A percentile compares a stretch with the other conserved stretches of the same genome.
Conservation (phyloP, 2,888 invertebrate species). For the Saturnia pavonia region DNA sequence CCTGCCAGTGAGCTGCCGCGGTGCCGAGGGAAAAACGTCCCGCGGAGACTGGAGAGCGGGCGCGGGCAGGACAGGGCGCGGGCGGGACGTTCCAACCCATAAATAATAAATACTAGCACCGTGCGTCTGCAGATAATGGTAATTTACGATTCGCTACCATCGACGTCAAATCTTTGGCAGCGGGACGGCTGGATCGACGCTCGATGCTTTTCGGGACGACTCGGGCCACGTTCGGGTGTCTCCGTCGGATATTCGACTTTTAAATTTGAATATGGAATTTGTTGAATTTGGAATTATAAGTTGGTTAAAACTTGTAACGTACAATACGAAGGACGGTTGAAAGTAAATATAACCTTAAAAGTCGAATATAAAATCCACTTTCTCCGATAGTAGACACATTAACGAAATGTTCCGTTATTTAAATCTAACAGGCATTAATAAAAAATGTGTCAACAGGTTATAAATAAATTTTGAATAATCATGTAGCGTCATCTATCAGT, state of each 20-base stretch:
- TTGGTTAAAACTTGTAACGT: no score
- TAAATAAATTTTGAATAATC: neutral
- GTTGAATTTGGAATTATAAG: no score
- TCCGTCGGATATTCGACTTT: constrained; percentile 26
- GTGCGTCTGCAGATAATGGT: constrained; percentile 81
- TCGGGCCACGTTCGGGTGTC: constrained; percentile 30
- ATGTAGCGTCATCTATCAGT: constrained; percentile 15
- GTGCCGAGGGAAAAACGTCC: constrained; percentile 65
- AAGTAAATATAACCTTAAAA: no score
- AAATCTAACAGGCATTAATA: no score
- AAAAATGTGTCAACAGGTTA: neutral
- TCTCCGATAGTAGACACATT: no score
- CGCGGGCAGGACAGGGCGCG: neutral
- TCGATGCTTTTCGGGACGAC: constrained; percentile 44
- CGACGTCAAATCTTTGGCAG: constrained; percentile 76
- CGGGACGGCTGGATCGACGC: constrained; percentile 61
- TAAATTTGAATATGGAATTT: constrained; percentile 25
- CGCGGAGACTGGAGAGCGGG: constrained; percentile 50
- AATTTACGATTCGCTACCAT: constrained; percentile 76
- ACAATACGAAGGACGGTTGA: no score
- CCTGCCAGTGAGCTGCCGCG: constrained; percentile 21
- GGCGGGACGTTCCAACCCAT: constrained; percentile 76
- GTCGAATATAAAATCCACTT: no score
- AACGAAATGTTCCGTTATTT: no score
- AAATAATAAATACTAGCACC: constrained; percentile 81